phyloP scores from a whole-genome alignment of 2,888 invertebrate genomes.

The Bellardia bayeri region DNA sequence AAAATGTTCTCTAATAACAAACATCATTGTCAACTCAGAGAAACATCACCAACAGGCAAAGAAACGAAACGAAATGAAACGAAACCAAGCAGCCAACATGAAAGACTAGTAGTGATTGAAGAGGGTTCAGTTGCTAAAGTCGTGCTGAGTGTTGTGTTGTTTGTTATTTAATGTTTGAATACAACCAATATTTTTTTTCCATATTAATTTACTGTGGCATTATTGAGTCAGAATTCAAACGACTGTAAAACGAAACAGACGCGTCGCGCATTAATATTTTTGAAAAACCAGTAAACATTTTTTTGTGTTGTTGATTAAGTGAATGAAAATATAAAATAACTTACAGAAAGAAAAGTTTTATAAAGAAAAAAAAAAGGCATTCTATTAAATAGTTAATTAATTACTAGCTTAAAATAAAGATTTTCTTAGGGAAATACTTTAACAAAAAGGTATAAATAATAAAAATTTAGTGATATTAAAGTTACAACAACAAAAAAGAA shows the following conservation, averaged over 20 bases:
- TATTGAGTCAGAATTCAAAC: constrained; percentile 68
- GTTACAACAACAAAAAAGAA: not conserved
- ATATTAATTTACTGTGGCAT: constrained; percentile 48
- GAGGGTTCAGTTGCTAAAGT: constrained; percentile 44
- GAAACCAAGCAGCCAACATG: not conserved
- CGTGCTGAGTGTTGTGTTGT: not conserved
- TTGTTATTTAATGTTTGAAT: constrained; percentile 13
- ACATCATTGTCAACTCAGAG: constrained; percentile 29
- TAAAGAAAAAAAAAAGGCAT: not conserved
- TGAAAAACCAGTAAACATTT: constrained; percentile 4
- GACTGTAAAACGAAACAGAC: constrained; percentile 65
- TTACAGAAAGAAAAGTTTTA: not conserved
- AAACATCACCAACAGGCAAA: constrained; percentile 23
- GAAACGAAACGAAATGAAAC: not conserved
- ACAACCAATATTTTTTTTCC: constrained; percentile 25
- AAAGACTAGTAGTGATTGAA: not conserved
- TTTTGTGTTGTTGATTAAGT: constrained; percentile 19
- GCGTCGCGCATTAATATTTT: constrained; percentile 59
- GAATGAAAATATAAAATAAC: constrained; percentile 18
- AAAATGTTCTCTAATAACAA: not conserved
- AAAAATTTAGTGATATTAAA: not conserved
- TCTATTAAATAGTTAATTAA: not conserved
- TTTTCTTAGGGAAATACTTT: no score
- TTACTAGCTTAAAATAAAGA: no score
- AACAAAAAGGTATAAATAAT: constrained; percentile 5